Conservation (phyloP, 2,113 vertebrate species). For the Martes martes region DNA sequence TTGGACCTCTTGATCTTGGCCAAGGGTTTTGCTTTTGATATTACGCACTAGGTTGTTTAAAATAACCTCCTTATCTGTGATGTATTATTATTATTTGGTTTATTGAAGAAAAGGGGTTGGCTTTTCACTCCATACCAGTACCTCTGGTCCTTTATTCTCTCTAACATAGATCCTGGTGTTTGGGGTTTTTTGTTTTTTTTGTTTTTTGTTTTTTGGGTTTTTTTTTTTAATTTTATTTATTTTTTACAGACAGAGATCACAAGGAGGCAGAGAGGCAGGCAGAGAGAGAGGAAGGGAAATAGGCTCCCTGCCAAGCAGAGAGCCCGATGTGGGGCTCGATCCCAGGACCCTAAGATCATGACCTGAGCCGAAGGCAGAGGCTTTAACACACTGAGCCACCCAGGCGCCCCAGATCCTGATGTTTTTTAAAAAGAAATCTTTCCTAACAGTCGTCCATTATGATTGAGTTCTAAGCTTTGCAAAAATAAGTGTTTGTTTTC, state of each 20-base stretch:
- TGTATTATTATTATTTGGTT: neutral
- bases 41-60: neutral
- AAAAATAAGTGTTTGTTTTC: constrained; percentile 47
- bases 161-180: neutral
- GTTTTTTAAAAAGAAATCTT: neutral
- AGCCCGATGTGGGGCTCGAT: too few relatives aligned
- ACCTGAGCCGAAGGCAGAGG: too few relatives aligned
- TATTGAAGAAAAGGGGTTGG: neutral
- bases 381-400: too few relatives aligned
- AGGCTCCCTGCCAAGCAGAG: too few relatives aligned
- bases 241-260: too few relatives aligned
- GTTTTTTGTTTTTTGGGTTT: too few relatives aligned
- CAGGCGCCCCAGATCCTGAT: neutral
- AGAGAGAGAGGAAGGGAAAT: too few relatives aligned
- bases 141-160: constrained; percentile 17
- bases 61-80: neutral
- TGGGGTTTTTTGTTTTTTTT: neutral
- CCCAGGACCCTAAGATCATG: too few relatives aligned
- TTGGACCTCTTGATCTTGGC: neutral
- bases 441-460: neutral
- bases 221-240: too few relatives aligned
- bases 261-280: too few relatives aligned
- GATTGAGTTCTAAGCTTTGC: constrained; percentile 7
- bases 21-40: neutral
- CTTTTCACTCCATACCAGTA: neutral